These are phyloP conservation scores for Epiblema foenella DNA, from an alignment of 2,888 invertebrate species.

Conservation along the genomic window DNA sequence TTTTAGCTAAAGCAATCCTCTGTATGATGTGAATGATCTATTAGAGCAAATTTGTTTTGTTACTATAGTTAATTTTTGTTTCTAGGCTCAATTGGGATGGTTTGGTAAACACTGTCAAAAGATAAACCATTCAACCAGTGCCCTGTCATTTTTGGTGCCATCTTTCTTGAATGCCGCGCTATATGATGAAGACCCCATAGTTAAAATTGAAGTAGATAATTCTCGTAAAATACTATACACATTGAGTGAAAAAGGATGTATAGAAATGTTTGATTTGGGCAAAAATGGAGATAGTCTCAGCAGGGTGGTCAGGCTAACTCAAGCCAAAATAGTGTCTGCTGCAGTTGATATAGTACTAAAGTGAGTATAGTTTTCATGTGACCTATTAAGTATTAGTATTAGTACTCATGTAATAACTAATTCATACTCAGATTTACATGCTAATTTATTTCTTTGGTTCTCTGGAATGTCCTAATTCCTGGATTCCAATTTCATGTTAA, in stretches of 20 bases:
- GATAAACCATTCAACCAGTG: constrained; percentile 95
- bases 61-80: not conserved
- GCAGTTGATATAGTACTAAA: constrained; percentile 91
- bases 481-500: not conserved
- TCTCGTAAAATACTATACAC: constrained; percentile 95
- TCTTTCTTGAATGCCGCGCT: constrained; percentile 94
- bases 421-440: too few species aligned
- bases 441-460: too few species aligned
- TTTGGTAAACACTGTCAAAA: constrained; percentile 97
- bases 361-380: constrained; percentile 83
- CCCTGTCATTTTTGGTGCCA: constrained; percentile 94
- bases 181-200: constrained; percentile 94
- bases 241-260: constrained; percentile 94
- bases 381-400: not conserved
- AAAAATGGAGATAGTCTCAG: constrained; percentile 89
- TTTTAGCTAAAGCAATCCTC: too few species aligned
- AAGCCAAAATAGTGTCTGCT: constrained; percentile 89
- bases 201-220: constrained; percentile 95
- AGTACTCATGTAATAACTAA: too few species aligned
- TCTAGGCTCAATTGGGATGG: constrained; percentile 93
- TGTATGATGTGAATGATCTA: too few species aligned
- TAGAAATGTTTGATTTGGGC: constrained; percentile 96
- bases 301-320: constrained; percentile 89
- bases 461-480: too few species aligned
- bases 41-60: constrained; percentile 1